Evolutionary conservation across 2,113 vertebrate genomes (phyloP).

Genomic region (Parus major): DNA sequence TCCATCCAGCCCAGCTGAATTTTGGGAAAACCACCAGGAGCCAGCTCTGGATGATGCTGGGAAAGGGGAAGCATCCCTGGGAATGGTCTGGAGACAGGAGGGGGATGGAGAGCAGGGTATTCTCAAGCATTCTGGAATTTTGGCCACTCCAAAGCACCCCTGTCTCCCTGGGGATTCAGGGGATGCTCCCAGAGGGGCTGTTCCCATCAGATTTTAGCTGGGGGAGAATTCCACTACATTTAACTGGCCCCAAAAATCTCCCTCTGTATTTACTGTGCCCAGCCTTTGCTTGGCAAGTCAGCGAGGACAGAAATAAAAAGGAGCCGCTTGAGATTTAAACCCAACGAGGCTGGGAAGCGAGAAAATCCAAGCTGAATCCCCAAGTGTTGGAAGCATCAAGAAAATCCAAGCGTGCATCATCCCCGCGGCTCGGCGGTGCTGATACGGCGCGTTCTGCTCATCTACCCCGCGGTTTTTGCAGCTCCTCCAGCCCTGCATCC

Average conservation of each 20-base stretch:
- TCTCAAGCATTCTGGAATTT: accelerated
- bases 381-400: not conserved
- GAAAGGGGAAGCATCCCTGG: not conserved
- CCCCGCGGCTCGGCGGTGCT: not conserved
- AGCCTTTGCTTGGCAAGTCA: not conserved
- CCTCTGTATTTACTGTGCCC: not conserved
- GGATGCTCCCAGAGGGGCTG: not conserved
- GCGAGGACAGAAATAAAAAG: not conserved
- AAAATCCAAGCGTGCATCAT: not conserved
- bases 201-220: not conserved
- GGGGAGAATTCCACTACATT: accelerated
- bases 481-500: not conserved
- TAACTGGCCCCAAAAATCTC: not conserved
- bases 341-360: not conserved
- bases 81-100: not conserved
- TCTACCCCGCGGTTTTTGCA: not conserved
- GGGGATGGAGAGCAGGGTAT: accelerated
- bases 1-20: not conserved
- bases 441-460: not conserved
- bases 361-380: not conserved
- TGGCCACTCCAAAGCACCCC: not conserved
- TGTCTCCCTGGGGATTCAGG: not conserved
- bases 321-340: not conserved
- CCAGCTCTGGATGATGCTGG: not conserved
- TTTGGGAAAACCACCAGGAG: not conserved